These are phyloP conservation scores for Electrona antarctica DNA, from an alignment of 2,113 vertebrate genomes.

Conservation along the genomic window DNA sequence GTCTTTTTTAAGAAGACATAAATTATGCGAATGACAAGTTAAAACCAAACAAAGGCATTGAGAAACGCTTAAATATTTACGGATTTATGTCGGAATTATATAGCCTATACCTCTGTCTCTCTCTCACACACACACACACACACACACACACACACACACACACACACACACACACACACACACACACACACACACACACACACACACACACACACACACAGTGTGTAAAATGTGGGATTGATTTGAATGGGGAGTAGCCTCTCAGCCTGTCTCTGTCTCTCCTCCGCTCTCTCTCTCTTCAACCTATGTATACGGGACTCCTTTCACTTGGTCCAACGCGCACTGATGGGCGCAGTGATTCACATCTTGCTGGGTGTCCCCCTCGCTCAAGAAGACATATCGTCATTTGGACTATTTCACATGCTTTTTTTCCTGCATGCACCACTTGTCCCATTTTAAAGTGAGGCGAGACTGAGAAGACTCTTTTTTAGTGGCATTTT, in stretches of 20 bases:
- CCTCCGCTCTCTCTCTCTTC: conserved; percentile 25
- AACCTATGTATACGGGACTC: conserved; percentile 69
- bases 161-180: conserved; percentile 23
- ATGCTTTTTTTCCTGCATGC: not conserved
- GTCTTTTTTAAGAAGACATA: conserved; percentile 14
- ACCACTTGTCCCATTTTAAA: conserved; percentile 1
- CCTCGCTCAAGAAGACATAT: conserved; percentile 3
- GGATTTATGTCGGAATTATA: not conserved
- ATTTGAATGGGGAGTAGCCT: conserved; percentile 78
- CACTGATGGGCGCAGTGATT: conserved; percentile 45
- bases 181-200: conserved; percentile 17
- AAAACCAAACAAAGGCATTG: conserved; percentile 27
- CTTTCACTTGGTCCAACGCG: conserved; percentile 62
- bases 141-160: conserved; percentile 23
- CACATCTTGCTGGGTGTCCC: conserved; percentile 26
- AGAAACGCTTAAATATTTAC: conserved; percentile 23
- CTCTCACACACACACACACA: not conserved
- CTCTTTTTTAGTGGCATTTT: conserved; percentile 17
- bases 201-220: no score
- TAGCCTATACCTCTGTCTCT: conserved; percentile 11
- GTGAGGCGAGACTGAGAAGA: conserved; percentile 19
- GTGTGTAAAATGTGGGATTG: conserved; percentile 76
- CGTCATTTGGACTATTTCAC: conserved; percentile 21
- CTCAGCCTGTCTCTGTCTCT: not conserved
- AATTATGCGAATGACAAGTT: conserved; percentile 28